These are phyloP conservation scores for Zosterops borbonicus DNA, from an alignment of 2,113 vertebrate species.

Conservation along the genomic window DNA sequence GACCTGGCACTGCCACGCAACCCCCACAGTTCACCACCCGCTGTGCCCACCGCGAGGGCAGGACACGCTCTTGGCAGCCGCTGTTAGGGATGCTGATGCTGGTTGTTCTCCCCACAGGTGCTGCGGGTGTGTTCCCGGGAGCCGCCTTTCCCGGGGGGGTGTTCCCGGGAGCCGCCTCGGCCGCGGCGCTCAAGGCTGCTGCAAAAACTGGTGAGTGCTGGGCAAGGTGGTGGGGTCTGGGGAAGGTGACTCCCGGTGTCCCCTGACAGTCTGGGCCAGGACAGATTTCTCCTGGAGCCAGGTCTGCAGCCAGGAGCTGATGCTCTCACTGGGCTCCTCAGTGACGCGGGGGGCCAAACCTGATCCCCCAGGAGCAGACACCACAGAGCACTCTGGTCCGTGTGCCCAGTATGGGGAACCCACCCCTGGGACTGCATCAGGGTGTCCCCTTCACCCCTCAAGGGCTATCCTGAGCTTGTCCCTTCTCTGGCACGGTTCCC, in stretches of 20 bases:
- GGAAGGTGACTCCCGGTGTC: background rate
- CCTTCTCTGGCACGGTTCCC: accelerated
- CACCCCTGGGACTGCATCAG: background rate
- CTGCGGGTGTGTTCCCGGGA: slow-evolving; percentile 18
- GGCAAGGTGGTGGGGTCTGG: background rate
- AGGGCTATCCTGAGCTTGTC: background rate
- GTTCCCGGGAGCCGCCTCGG: slow-evolving; percentile 36
- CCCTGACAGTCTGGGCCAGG: background rate
- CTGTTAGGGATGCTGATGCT: background rate
- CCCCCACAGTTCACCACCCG: accelerated
- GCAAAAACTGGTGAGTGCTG: slow-evolving; percentile 76
- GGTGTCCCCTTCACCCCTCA: background rate
- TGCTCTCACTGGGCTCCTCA: background rate
- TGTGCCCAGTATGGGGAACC: background rate
- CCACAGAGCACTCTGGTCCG: background rate
- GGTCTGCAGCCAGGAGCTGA: background rate
- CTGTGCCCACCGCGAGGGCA: accelerated
- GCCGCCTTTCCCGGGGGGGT: slow-evolving; percentile 38
- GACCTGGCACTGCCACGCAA: accelerated
- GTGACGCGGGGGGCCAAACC: background rate
- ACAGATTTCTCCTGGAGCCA: background rate
- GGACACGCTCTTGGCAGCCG: accelerated
- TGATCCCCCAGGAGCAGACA: background rate
- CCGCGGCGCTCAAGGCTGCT: slow-evolving; percentile 72
- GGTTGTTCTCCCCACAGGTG: background rate